Conservation (phyloP, 2,113 vertebrate genomes). For the Gulo gulo region DNA sequence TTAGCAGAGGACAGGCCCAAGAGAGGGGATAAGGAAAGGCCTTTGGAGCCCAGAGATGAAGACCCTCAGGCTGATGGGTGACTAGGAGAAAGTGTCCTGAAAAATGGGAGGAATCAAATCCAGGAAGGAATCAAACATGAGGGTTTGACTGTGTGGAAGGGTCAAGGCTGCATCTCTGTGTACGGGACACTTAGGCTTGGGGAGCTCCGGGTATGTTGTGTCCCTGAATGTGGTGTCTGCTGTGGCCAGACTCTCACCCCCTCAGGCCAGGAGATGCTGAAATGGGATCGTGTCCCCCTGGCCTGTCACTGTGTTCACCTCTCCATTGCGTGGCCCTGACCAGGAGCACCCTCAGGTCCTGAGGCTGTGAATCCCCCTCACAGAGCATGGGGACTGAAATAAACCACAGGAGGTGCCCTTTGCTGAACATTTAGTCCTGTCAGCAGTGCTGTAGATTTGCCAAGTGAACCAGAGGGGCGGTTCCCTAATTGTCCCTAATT, state of each 20-base stretch:
- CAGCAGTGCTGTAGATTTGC: neutral
- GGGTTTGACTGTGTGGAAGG: neutral
- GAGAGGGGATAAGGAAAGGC: neutral
- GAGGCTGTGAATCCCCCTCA: neutral
- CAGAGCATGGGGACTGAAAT: too few relatives aligned
- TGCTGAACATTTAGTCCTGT: neutral
- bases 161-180: neutral
- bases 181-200: neutral
- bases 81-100: neutral
- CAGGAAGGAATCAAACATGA: neutral
- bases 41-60: neutral
- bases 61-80: accelerated
- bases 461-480: neutral
- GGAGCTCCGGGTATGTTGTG: accelerated
- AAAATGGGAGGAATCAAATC: neutral
- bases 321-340: neutral
- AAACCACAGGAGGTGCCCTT: neutral
- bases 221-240: neutral
- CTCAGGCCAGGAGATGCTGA: neutral
- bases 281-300: neutral
- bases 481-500: neutral
- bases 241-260: neutral
- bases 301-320: neutral
- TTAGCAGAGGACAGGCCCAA: neutral
- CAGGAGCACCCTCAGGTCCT: neutral